A percentile compares a stretch with the other conserved stretches of the same genome.
Conservation (phyloP, 2,797 vertebrate genomes). For the Bryconaethiops microstoma region DNA sequence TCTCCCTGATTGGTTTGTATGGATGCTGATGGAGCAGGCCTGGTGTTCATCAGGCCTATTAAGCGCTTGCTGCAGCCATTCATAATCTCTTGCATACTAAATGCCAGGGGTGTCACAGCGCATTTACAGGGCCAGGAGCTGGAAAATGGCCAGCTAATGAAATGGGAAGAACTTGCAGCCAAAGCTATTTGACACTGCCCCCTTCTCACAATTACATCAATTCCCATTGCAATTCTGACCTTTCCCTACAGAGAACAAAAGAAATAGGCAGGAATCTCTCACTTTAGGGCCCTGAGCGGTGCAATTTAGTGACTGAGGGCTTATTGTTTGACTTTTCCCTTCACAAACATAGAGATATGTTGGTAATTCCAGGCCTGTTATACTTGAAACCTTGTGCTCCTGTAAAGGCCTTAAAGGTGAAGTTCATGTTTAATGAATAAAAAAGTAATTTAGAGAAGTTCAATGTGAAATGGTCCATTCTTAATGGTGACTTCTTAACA, state of each 20-base stretch:
- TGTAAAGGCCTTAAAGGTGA: no score
- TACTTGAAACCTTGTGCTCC: no score
- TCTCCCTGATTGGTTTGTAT: conserved; percentile 76
- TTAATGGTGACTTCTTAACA: no score
- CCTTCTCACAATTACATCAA: conserved; percentile 74
- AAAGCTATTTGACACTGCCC: conserved; percentile 67
- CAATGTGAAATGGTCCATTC: no score
- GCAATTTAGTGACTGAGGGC: not conserved
- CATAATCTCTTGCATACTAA: conserved; percentile 83
- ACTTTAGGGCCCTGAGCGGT: conserved; percentile 2
- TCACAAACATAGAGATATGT: not conserved
- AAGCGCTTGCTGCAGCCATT: conserved; percentile 73
- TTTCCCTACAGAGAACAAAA: conserved; percentile 71
- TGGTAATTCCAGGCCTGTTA: not conserved
- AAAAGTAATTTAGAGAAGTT: no score
- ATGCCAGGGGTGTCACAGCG: conserved; percentile 68
- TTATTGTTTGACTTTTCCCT: not conserved
- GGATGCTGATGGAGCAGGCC: conserved; percentile 77
- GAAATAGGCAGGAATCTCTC: conserved; percentile 55
- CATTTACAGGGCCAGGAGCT: conserved; percentile 63
- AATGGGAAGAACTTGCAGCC: conserved; percentile 61
- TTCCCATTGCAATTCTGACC: conserved; percentile 77
- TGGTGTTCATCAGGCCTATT: conserved; percentile 78
- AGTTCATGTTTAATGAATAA: no score
- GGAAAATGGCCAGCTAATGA: conserved; percentile 69